Evolutionary conservation across 2,797 vertebrate genomes (phyloP).

Genomic region (Eremophila alpestris): DNA sequence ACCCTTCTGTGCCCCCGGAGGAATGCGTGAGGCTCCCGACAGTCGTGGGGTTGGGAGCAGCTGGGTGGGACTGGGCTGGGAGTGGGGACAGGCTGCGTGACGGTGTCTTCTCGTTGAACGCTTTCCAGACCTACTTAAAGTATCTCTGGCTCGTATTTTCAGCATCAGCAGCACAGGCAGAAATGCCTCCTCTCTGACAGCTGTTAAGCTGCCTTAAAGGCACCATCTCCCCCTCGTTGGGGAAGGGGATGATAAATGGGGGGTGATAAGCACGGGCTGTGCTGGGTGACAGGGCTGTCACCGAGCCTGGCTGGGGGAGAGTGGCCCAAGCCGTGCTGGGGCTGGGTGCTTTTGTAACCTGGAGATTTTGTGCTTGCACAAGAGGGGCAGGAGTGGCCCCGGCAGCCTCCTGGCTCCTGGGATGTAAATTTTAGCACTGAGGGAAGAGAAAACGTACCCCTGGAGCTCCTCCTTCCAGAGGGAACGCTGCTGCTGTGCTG

Average conservation of each 20-base stretch:
- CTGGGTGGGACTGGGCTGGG: slow-evolving; percentile 63
- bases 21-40: slow-evolving; percentile 67
- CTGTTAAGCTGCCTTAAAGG: slow-evolving; percentile 60
- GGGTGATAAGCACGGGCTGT: background rate
- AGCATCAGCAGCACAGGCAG: slow-evolving; percentile 48
- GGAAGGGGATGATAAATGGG: background rate
- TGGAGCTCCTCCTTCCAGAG: background rate
- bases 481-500: background rate
- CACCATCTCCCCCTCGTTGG: background rate
- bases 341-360: accelerated
- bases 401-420: background rate
- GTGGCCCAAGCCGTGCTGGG: background rate
- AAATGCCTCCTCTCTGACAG: slow-evolving; percentile 61
- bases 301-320: accelerated
- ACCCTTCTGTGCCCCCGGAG: slow-evolving; percentile 55
- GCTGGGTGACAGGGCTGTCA: background rate
- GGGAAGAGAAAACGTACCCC: background rate
- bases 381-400: background rate
- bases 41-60: slow-evolving; percentile 65
- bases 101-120: slow-evolving; percentile 47
- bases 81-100: slow-evolving; percentile 18
- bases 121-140: slow-evolving; percentile 70
- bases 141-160: slow-evolving; percentile 66
- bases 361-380: background rate
- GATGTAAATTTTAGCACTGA: background rate